Percentiles rank a stretch among this genome's conserved stretches.
phyloP scores from a whole-genome alignment of 2,797 vertebrate species.

The Halcyon chelicuti region DNA sequence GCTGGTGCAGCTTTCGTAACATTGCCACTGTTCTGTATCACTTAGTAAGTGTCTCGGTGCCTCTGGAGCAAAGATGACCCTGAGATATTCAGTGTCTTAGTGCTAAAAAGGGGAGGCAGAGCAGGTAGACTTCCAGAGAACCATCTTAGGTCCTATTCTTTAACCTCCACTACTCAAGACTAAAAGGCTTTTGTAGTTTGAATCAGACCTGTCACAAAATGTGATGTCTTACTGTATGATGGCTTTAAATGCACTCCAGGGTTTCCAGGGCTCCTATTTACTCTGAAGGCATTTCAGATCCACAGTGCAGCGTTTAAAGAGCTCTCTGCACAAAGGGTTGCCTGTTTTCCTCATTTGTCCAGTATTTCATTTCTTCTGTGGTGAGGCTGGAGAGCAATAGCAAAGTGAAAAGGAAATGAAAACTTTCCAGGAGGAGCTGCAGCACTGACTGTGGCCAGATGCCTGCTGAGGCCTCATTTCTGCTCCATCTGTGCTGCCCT shows the following conservation, averaged over 20 bases:
- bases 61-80: not conserved
- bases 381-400: not conserved
- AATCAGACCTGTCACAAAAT: not conserved
- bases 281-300: slow-evolving; percentile 7
- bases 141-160: accelerated
- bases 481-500: not conserved
- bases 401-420: slow-evolving; percentile 32
- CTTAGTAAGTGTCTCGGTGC: not conserved
- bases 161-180: not conserved
- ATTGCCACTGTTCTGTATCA: accelerated
- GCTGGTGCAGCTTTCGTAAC: not conserved
- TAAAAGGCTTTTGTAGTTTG: not conserved
- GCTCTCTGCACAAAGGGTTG: not conserved
- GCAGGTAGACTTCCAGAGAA: not conserved
- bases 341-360: slow-evolving; percentile 40
- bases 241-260: not conserved
- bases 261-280: slow-evolving; percentile 7
- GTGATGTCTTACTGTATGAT: not conserved
- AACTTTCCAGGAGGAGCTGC: slow-evolving; percentile 65
- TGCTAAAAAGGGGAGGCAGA: not conserved
- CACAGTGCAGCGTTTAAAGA: not conserved
- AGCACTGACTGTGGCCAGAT: not conserved
- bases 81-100: not conserved
- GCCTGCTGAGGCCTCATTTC: not conserved
- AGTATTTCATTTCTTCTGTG: not conserved